Base-by-base conservation (phyloP, 2,888 invertebrate species). In the Phalera bucephala region DNA sequence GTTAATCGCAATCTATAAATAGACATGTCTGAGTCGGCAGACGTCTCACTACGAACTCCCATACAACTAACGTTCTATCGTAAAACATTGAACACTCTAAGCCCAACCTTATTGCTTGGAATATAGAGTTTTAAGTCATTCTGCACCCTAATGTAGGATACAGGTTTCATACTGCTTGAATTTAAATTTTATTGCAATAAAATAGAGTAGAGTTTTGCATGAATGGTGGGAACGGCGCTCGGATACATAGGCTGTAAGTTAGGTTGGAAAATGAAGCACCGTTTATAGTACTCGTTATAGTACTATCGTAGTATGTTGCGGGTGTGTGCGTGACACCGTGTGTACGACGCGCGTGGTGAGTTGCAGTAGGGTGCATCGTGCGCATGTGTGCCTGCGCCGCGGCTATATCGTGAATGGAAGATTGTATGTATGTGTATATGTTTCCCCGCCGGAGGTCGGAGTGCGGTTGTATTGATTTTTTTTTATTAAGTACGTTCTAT, bases 261-360 rank as follows among this genome's bases (percentile, higher is more conserved):
- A 76, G 78, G 75, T 78, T 78, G 78, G 80, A 78, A 81, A 83
- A 82, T 80, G 79, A 74, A 80, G 72, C 76, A 64, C 79, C 80
- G 74, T 75, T 86, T 85, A 83, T 86, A 86, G 86, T 87, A 86
- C 80, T 77, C 75, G 52, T 63, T 65, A 74, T 66, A 78, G 83
- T 87, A 85, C 79, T 78, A 80, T 75, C 78, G 81, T 84, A 83
- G 85, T 85, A 80, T 45, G 45, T 45, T 51, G 40, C 53, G 64
- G 64, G 68, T 72, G 77, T 68, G 74, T 60, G 68, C 52, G 59
- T 42, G 54, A 45, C 41, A 52, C 42, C 45, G 42, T 40, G 47
- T 37, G 49, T 45, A 48, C 50, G 33, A 33, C 43, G 40, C 34
- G 34, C 10, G 63, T 36, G 47, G 53, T 52, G 64, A 53, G 64